phyloP scores from a whole-genome alignment of 2,797 vertebrate species.

The Margarornis squamiger region DNA sequence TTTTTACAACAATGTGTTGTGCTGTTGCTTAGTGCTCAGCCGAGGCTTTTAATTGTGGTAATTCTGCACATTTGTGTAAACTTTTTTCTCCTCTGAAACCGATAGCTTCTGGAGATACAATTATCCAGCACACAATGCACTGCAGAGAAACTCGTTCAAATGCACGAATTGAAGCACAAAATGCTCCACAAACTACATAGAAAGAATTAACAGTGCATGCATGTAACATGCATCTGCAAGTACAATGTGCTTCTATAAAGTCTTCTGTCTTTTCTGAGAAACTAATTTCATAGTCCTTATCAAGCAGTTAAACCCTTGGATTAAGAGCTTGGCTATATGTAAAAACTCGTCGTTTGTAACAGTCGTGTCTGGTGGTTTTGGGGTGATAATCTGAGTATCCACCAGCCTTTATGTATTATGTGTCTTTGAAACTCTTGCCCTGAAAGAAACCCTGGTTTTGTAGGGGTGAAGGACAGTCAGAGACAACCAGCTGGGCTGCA shows the following conservation, averaged over 20 bases:
- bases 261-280: background rate
- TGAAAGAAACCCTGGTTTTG: background rate
- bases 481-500: background rate
- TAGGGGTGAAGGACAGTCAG: background rate
- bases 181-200: background rate
- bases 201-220: too few relatives aligned
- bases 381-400: background rate
- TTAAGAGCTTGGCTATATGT: background rate
- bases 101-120: background rate
- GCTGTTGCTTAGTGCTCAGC: background rate
- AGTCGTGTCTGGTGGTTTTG: background rate
- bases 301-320: background rate
- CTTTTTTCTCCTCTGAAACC: background rate
- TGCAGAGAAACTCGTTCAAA: background rate
- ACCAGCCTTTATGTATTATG: background rate
- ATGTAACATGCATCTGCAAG: background rate
- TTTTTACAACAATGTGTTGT: background rate
- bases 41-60: background rate
- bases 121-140: background rate
- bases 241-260: background rate
- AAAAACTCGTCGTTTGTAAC: background rate
- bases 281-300: background rate
- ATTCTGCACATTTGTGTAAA: background rate
- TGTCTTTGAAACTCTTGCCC: background rate
- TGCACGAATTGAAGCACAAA: background rate